Conservation (phyloP, 2,888 invertebrate species). For the Lycophotia porphyrea region DNA sequence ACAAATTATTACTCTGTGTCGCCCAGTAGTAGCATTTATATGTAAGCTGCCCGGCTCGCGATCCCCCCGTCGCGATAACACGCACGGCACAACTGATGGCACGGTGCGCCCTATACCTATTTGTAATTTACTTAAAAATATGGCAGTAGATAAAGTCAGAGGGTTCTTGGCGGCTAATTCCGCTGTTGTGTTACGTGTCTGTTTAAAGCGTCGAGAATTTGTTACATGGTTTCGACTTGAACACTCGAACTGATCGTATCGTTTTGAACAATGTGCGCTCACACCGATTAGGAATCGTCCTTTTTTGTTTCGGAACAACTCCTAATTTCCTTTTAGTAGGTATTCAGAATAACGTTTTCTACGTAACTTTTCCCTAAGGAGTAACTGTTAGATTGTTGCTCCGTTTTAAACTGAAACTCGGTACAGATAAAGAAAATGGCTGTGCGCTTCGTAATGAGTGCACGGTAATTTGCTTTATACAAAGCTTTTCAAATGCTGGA, state of each 20-base stretch:
- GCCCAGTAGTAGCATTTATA: constrained; percentile 66
- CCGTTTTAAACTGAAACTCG: constrained; percentile 27
- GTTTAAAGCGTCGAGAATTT: constrained; percentile 74
- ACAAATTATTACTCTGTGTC: constrained; percentile 65
- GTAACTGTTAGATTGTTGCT: constrained; percentile 24
- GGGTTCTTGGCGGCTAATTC: constrained; percentile 82
- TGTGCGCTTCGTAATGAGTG: constrained; percentile 41
- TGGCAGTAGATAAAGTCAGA: constrained; percentile 84
- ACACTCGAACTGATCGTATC: constrained; percentile 59
- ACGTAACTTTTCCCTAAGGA: constrained; percentile 50
- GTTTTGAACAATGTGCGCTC: constrained; percentile 43
- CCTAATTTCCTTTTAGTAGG: constrained; percentile 46
- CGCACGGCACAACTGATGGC: constrained; percentile 87
- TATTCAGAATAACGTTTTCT: constrained; percentile 43
- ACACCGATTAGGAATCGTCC: constrained; percentile 53
- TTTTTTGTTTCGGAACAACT: constrained; percentile 43
- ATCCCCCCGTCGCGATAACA: constrained; percentile 87
- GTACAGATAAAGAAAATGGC: constrained; percentile 55
- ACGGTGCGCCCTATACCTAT: constrained; percentile 84
- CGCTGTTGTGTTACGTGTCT: constrained; percentile 76
- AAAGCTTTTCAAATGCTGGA: constrained; percentile 22
- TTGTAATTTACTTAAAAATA: constrained; percentile 90
- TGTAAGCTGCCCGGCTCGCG: constrained; percentile 80
- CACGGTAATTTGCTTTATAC: constrained; percentile 40
- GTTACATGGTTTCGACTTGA: constrained; percentile 67